phyloP scores from a whole-genome alignment of 2,113 vertebrate genomes.

The Tursiops truncatus region DNA sequence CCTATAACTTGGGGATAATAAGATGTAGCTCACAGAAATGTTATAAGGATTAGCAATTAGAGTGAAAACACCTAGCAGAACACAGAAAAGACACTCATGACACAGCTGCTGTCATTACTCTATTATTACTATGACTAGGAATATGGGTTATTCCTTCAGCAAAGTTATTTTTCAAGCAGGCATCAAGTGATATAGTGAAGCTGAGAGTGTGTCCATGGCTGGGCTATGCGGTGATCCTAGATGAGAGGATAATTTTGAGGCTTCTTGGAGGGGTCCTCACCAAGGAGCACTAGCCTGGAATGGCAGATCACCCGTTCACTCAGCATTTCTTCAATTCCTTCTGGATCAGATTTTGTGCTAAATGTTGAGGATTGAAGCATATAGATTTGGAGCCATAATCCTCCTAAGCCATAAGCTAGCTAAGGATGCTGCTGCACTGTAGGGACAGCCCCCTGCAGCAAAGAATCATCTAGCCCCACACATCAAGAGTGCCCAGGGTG shows the following conservation, averaged over 20 bases:
- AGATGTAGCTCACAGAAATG: rapidly evolving
- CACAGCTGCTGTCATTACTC: rapidly evolving
- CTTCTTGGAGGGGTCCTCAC: neutral
- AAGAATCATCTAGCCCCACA: neutral
- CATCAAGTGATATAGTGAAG: neutral
- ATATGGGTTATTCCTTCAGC: neutral
- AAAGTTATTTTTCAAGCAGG: neutral
- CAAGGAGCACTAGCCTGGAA: neutral
- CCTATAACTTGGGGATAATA: neutral
- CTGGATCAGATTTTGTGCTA: neutral
- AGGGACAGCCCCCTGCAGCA: rapidly evolving
- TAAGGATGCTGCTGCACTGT: neutral
- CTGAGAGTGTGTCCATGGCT: neutral
- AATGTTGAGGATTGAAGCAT: neutral
- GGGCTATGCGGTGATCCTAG: neutral
- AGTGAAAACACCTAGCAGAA: neutral
- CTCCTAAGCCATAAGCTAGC: neutral
- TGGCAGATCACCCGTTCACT: neutral
- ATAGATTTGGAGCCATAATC: neutral
- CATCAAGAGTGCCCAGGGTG: neutral
- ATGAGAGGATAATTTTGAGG: rapidly evolving
- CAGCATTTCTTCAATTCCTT: neutral
- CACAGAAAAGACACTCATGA: rapidly evolving
- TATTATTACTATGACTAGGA: rapidly evolving
- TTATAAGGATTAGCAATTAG: rapidly evolving